These are phyloP conservation scores for Nyctereutes procyonoides DNA, from an alignment of 2,113 vertebrate species.

Conservation along the genomic window DNA sequence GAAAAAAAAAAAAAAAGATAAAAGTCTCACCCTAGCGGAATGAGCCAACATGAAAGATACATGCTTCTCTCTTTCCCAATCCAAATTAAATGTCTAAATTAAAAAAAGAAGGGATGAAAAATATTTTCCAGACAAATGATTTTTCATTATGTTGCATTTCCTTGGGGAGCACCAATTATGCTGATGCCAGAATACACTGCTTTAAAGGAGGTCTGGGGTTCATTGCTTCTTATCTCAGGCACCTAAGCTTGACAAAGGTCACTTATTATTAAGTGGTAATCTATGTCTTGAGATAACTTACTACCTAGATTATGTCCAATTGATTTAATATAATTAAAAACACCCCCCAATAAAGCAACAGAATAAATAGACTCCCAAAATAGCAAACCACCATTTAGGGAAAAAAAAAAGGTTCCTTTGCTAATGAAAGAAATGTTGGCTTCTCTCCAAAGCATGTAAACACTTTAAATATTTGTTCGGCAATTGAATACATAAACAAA, in stretches of 20 bases:
- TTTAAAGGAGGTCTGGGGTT: not conserved
- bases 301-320: not conserved
- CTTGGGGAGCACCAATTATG: slow-evolving; percentile 27
- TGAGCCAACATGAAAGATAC: not conserved
- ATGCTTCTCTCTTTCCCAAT: not conserved
- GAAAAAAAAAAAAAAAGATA: not conserved
- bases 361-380: not conserved
- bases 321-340: slow-evolving; percentile 50
- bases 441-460: slow-evolving; percentile 45
- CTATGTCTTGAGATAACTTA: not conserved
- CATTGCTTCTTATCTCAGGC: not conserved
- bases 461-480: slow-evolving; percentile 57
- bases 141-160: slow-evolving; percentile 58
- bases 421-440: not conserved
- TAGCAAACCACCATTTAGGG: slow-evolving; percentile 31
- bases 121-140: slow-evolving; percentile 61
- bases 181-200: not conserved
- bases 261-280: slow-evolving; percentile 41
- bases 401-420: not conserved
- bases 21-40: not conserved
- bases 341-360: not conserved
- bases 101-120: slow-evolving; percentile 26
- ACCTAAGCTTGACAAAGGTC: not conserved
- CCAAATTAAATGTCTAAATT: slow-evolving; percentile 18
- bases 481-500: not conserved